Conservation (phyloP, 2,113 vertebrate species). For the Paramormyrops kingsleyae region DNA sequence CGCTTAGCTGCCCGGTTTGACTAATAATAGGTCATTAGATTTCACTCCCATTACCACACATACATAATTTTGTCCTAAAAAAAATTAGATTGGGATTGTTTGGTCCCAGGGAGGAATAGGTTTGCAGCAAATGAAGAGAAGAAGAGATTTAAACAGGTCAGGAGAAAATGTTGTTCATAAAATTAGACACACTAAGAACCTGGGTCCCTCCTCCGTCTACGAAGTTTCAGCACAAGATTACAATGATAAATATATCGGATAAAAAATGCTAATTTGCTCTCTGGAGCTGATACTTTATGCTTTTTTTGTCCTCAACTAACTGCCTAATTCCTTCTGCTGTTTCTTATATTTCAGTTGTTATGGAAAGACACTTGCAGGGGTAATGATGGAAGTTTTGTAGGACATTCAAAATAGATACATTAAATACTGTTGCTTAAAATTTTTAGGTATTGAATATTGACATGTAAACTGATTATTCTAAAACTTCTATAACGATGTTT, state of each 20-base stretch:
- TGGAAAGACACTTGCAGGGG: not conserved
- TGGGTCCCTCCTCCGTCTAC: not conserved
- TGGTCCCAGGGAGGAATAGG: constrained; percentile 60
- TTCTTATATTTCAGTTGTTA: not conserved
- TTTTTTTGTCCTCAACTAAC: not conserved
- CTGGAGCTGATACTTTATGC: not conserved
- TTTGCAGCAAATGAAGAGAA: constrained; percentile 42
- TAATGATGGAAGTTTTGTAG: not conserved
- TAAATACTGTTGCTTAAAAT: not conserved
- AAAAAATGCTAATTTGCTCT: not conserved
- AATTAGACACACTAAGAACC: constrained; percentile 45
- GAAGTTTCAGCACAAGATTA: not conserved
- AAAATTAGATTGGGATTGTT: constrained; percentile 69
- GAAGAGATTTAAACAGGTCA: constrained; percentile 65
- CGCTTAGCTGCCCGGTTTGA: constrained; percentile 37
- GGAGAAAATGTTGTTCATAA: constrained; percentile 55
- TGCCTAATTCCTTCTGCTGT: not conserved
- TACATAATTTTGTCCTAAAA: constrained; percentile 63
- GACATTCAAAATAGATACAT: not conserved
- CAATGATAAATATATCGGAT: not conserved
- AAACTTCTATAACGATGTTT: not conserved
- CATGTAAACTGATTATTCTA: not conserved
- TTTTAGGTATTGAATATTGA: not conserved
- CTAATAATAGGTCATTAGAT: constrained; percentile 73
- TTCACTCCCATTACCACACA: constrained; percentile 64